Conservation (phyloP, 2,113 vertebrate genomes). For the Capreolus pygargus region DNA sequence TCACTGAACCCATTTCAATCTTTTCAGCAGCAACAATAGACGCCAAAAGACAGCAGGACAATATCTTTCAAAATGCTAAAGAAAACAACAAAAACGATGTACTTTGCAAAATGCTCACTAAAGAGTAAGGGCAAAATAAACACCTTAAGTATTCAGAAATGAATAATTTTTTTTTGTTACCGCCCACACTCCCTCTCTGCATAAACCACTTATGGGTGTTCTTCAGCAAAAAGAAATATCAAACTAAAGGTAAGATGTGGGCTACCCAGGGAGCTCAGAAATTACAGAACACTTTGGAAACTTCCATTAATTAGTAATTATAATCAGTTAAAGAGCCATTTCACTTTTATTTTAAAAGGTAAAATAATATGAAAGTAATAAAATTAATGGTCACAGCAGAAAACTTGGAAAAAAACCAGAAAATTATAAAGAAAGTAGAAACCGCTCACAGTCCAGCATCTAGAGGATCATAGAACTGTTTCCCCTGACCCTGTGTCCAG, state of each 20-base stretch:
- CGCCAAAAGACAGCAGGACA: not conserved
- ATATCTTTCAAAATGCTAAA: not conserved
- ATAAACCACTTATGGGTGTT: not conserved
- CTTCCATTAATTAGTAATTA: not conserved
- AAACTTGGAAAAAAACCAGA: not conserved
- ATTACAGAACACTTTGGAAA: not conserved
- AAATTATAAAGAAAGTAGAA: not conserved
- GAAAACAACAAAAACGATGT: not conserved
- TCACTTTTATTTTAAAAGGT: constrained; percentile 32
- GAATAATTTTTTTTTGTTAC: not conserved
- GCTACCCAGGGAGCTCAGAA: not conserved
- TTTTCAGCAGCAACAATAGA: not conserved
- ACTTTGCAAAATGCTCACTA: not conserved
- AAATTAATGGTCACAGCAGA: not conserved
- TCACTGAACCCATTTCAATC: not conserved
- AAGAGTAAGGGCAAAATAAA: not conserved
- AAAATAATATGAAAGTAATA: constrained; percentile 3
- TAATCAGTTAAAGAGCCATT: not conserved
- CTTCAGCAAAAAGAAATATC: constrained; percentile 1
- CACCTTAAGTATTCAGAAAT: not conserved
- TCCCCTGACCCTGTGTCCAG: not conserved
- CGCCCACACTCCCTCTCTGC: not conserved
- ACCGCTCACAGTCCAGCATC: not conserved
- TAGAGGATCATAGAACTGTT: not conserved
- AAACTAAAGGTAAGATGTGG: not conserved